phyloP scores from a whole-genome alignment of 2,797 vertebrate species.

The Poeciliopsis gracilis region DNA sequence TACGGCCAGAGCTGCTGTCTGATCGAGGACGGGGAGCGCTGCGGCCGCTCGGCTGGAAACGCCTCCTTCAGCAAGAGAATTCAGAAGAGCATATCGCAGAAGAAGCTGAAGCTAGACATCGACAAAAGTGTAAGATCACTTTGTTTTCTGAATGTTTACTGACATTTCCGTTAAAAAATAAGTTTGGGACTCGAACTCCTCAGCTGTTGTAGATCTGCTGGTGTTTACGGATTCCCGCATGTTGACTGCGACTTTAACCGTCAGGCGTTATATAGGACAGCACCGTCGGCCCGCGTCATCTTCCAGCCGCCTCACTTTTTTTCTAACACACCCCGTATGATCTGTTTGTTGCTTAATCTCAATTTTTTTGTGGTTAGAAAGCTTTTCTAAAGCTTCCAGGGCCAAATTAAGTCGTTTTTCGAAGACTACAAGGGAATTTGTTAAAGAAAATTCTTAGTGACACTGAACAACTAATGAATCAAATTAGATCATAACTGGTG shows the following conservation, averaged over 20 bases:
- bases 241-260: background rate
- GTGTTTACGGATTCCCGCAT: background rate
- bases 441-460: background rate
- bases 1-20: conserved; percentile 97
- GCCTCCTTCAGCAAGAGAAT: conserved; percentile 98
- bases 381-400: background rate
- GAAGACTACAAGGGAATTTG: background rate
- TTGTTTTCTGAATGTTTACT: background rate
- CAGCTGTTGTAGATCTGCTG: background rate
- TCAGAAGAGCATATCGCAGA: conserved; percentile 98
- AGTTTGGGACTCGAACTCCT: background rate
- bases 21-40: conserved; percentile 95
- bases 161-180: background rate
- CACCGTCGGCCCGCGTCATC: background rate
- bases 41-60: conserved; percentile 93
- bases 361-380: background rate
- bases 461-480: background rate
- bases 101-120: conserved; percentile 96
- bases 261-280: background rate
- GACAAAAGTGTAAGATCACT: conserved; percentile 87
- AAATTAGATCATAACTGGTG: background rate
- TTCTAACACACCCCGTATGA: background rate
- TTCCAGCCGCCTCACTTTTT: background rate
- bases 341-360: background rate
- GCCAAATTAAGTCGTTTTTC: background rate